Base-by-base conservation (phyloP, 2,113 vertebrate genomes). In the Guaruba guarouba region DNA sequence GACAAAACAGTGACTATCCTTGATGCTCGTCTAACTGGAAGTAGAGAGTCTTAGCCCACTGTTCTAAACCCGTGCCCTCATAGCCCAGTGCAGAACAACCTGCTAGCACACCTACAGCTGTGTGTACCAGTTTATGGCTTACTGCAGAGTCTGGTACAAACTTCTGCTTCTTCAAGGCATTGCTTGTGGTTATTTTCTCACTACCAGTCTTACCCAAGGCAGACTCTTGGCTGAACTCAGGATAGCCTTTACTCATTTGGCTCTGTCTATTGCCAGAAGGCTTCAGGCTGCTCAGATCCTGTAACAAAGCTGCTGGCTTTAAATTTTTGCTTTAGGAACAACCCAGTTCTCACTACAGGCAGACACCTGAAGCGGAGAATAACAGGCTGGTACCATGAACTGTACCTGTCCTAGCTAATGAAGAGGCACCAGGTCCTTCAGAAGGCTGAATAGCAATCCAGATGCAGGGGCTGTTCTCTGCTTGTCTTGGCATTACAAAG, bases 1-100 rank as follows among this genome's bases (percentile, higher is more conserved):
- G 44, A 52, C 43, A 48, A 70, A 81, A 39, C 55, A 71, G 25
- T 2, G 39, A 29, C 63, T 13, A 15, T 37, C 33, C 39, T 7
- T 33, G 71, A 44, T 5, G 49, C 0, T 17, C 2, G 0, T 23
- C 24, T 31, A 12, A 78, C 41, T 1, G 17, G 46, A 73, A 76
- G 70, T 3, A 28, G 22, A 35, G 63, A 54, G 13, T 4, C 31
- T 52, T 2, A n/a, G 17, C 7, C 48, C 52, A 17, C 7, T 39
- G 17, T 28, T 67, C 57, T 20, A 66, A 48, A 66, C 1, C 22
- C 27, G 75, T 39, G 55, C 10, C 43, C 44, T 39, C 41, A 3
- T 0, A 29, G 1, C 28, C 37, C 78, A 28, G 8, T 5, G 28
- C 39, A 43, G 46, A 74, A 61, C 8, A 52, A 41, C n/a, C 37